A percentile compares a stretch with the other conserved stretches of the same genome.
These are phyloP conservation scores for Henicopernis longicauda DNA, from an alignment of 2,113 vertebrate species.

Conservation along the genomic window DNA sequence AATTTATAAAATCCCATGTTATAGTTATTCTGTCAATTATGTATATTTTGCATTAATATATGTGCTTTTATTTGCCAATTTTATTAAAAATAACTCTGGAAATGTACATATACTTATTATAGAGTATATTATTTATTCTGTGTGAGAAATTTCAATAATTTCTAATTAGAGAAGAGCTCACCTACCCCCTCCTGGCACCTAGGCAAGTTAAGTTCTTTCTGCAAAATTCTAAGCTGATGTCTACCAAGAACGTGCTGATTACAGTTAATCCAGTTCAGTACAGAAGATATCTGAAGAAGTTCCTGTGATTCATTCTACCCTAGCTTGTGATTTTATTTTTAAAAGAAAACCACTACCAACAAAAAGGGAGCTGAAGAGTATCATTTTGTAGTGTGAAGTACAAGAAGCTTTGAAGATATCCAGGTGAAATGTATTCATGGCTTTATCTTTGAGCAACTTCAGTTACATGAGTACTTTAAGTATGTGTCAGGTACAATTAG, in stretches of 20 bases:
- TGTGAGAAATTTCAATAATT: neutral
- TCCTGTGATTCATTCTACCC: neutral
- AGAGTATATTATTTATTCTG: neutral
- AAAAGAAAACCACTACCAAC: neutral
- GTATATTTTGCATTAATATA: neutral
- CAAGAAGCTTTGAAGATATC: neutral
- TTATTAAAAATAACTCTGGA: neutral
- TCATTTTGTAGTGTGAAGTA: neutral
- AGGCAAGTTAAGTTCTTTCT: neutral
- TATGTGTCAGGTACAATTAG: neutral
- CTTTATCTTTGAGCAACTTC: neutral
- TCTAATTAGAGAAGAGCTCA: neutral
- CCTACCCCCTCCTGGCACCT: rapidly evolving
- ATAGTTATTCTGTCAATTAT: neutral
- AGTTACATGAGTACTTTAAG: neutral
- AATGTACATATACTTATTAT: neutral
- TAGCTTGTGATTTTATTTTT: neutral
- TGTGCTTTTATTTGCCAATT: neutral
- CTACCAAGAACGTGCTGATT: neutral
- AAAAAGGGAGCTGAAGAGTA: neutral
- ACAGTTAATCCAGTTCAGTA: neutral
- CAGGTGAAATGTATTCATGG: neutral
- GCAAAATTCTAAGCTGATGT: neutral
- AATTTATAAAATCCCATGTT: neutral
- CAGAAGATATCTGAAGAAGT: neutral